Evolutionary conservation across 2,797 vertebrate genomes (phyloP).

Genomic region (Trichosurus vulpecula): DNA sequence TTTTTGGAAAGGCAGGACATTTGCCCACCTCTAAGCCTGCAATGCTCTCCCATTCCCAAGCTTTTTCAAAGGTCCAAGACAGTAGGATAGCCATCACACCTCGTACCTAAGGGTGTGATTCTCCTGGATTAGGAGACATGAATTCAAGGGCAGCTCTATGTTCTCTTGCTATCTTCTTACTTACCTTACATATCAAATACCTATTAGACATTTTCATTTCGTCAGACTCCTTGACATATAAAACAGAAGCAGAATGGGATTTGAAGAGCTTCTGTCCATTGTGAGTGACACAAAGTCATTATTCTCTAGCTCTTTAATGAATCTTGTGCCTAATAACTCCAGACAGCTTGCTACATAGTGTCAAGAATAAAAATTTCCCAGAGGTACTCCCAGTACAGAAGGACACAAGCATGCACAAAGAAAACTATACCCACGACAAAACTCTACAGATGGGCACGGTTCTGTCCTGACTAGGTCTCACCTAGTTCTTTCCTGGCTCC

Average conservation of each 20-base stretch:
- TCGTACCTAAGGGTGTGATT: background rate
- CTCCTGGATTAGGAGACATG: background rate
- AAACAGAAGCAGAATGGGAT: background rate
- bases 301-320: background rate
- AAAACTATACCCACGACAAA: background rate
- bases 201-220: background rate
- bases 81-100: background rate
- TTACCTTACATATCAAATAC: background rate
- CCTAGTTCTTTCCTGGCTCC: background rate
- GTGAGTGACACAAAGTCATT: background rate
- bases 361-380: background rate
- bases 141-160: background rate
- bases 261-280: background rate
- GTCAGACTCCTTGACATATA: background rate
- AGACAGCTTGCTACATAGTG: background rate
- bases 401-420: background rate
- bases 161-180: background rate
- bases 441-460: background rate
- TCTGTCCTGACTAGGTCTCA: background rate
- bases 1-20: background rate
- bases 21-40: background rate
- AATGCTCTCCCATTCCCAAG: background rate
- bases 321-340: background rate
- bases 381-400: background rate
- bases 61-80: background rate